Evolutionary conservation across 2,888 invertebrate species (phyloP).

Genomic region (Cryptocephalus moraei): DNA sequence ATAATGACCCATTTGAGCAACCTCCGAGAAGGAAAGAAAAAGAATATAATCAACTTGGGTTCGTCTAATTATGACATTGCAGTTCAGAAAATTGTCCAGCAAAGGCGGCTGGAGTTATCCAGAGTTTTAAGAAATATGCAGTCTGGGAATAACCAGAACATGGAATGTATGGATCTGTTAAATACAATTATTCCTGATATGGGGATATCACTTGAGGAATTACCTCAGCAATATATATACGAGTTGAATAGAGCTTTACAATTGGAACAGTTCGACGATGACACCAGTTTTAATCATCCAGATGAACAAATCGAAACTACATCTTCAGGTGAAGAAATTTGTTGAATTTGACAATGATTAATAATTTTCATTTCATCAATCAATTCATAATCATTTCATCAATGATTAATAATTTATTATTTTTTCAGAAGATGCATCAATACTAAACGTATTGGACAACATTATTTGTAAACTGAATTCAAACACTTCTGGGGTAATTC

Average conservation of each 20-base stretch:
- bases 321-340: too few relatives aligned
- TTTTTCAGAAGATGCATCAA: too few relatives aligned
- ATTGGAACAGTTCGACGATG: too few relatives aligned
- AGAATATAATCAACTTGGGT: constrained; percentile 30
- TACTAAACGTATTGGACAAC: too few relatives aligned
- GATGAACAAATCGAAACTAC: too few relatives aligned
- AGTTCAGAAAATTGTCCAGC: constrained; percentile 31
- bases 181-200: constrained; percentile 35
- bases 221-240: constrained; percentile 31
- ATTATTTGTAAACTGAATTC: too few relatives aligned
- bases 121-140: constrained; percentile 32
- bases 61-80: constrained; percentile 29
- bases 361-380: too few relatives aligned
- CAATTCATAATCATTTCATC: too few relatives aligned
- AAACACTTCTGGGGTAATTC: too few relatives aligned
- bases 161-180: constrained; percentile 24
- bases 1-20: constrained; percentile 32
- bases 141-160: constrained; percentile 16
- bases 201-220: constrained; percentile 32
- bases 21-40: constrained; percentile 29
- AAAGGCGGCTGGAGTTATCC: constrained; percentile 33
- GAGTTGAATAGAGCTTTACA: constrained; percentile 22
- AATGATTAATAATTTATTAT: too few relatives aligned
- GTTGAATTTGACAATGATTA: too few relatives aligned
- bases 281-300: too few relatives aligned